Evolutionary conservation across 2,888 invertebrate genomes (phyloP).

Genomic region (Tanypteryx hageni): DNA sequence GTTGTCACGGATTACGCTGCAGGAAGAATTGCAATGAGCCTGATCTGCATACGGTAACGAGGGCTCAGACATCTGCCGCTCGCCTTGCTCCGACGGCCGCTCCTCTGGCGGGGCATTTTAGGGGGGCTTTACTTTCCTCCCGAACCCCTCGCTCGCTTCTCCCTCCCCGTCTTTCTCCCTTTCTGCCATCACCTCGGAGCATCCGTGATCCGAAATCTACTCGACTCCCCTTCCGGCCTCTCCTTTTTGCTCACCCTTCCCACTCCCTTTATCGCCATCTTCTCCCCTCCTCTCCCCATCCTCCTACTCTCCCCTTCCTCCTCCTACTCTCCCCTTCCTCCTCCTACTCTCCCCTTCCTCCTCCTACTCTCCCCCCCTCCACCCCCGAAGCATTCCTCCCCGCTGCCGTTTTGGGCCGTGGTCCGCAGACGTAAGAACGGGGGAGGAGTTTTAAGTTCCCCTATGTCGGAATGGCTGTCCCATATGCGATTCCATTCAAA

Average conservation of each 20-base stretch:
- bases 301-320: neutral
- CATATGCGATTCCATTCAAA: constrained; percentile 9
- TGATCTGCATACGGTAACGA: constrained; percentile 68
- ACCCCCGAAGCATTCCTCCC: neutral
- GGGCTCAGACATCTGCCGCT: constrained; percentile 67
- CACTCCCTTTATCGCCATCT: neutral
- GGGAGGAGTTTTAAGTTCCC: neutral
- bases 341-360: neutral
- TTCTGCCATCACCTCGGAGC: constrained; percentile 18
- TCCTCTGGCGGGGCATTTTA: neutral
- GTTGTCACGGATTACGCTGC: constrained; percentile 68
- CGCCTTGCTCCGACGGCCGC: constrained; percentile 4
- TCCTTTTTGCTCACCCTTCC: neutral
- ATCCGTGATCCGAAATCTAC: neutral
- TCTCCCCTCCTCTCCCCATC: neutral
- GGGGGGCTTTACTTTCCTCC: neutral
- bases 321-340: neutral
- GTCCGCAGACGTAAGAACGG: neutral
- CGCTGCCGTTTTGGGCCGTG: neutral
- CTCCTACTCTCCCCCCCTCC: neutral
- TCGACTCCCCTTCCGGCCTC: neutral
- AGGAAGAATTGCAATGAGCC: constrained; percentile 69
- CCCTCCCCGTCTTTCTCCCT: neutral
- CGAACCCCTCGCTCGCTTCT: neutral
- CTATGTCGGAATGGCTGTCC: neutral